A percentile compares a stretch with the other conserved stretches of the same genome.
Evolutionary conservation across 1,140 invertebrate species (phyloP).

Genomic region (Solenopsis invicta): DNA sequence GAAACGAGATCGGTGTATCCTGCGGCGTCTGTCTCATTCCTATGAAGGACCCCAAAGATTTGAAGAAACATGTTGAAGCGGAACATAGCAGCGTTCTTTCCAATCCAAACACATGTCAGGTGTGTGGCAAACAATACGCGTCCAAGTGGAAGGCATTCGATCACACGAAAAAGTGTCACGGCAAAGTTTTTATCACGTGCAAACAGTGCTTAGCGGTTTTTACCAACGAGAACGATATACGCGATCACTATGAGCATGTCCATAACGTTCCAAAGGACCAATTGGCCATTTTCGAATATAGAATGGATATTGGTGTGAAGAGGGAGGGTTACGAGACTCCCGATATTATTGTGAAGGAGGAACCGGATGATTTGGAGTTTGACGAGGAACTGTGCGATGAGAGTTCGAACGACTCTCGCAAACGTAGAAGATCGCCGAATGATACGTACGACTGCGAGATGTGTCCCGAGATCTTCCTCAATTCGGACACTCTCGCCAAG

Average conservation of each 20-base stretch:
- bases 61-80: conserved; percentile 88
- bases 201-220: conserved; percentile 89
- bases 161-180: conserved; percentile 89
- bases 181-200: conserved; percentile 88
- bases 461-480: conserved; percentile 85
- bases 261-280: conserved; percentile 85
- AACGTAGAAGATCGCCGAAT: conserved; percentile 74
- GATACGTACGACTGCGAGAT: conserved; percentile 85
- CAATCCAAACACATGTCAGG: conserved; percentile 88
- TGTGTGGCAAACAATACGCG: conserved; percentile 89
- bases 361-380: conserved; percentile 84
- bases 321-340: conserved; percentile 69
- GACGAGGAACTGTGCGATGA: conserved; percentile 79
- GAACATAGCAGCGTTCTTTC: conserved; percentile 86
- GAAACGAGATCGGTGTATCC: conserved; percentile 88
- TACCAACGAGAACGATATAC: conserved; percentile 86
- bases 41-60: conserved; percentile 87
- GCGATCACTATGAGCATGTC: conserved; percentile 85
- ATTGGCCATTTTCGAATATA: conserved; percentile 82
- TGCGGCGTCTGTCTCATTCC: conserved; percentile 89
- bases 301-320: conserved; percentile 76
- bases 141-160: conserved; percentile 89
- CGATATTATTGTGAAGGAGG: conserved; percentile 81
- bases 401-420: conserved; percentile 74
- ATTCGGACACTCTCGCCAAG: conserved; percentile 79